Evolutionary conservation across 2,888 invertebrate genomes (phyloP).

Genomic region (Stenoptilia bipunctidactyla): DNA sequence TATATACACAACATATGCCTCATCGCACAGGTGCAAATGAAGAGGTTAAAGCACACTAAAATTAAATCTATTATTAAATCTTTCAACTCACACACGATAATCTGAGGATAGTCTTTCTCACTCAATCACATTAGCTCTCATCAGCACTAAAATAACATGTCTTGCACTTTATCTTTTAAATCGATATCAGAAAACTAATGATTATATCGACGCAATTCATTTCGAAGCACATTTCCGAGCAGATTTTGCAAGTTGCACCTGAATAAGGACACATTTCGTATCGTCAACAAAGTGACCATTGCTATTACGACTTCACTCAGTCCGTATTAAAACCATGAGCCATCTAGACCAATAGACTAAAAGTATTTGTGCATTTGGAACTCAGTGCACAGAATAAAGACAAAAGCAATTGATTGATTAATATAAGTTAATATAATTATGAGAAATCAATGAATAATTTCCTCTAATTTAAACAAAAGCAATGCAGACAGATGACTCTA

Average conservation of each 20-base stretch:
- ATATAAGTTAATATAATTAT: too few species aligned
- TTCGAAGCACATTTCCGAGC: conserved; percentile 1
- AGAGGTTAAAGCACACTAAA: too few species aligned
- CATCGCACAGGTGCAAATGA: too few species aligned
- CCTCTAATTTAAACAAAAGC: background rate
- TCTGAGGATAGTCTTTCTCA: background rate
- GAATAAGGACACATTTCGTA: conserved; percentile 26
- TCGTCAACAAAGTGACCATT: conserved; percentile 30
- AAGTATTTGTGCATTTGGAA: too few species aligned
- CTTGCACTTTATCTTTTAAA: conserved; percentile 33
- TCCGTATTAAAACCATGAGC: conserved; percentile 13
- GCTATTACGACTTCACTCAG: conserved; percentile 21
- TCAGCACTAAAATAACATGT: conserved; percentile 27
- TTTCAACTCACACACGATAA: background rate
- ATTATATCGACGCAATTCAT: conserved; percentile 27
- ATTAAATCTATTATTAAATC: too few species aligned
- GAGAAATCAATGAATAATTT: too few species aligned
- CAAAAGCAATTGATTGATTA: too few species aligned
- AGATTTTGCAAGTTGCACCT: conserved; percentile 17
- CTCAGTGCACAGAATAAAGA: too few species aligned
- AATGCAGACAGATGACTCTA: background rate
- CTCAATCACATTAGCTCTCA: conserved; percentile 22
- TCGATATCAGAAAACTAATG: conserved; percentile 27
- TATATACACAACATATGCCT: too few species aligned
- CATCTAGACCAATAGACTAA: too few species aligned